These are phyloP conservation scores for Sarcophaga carnaria DNA, from an alignment of 2,888 invertebrate genomes.

Conservation along the genomic window DNA sequence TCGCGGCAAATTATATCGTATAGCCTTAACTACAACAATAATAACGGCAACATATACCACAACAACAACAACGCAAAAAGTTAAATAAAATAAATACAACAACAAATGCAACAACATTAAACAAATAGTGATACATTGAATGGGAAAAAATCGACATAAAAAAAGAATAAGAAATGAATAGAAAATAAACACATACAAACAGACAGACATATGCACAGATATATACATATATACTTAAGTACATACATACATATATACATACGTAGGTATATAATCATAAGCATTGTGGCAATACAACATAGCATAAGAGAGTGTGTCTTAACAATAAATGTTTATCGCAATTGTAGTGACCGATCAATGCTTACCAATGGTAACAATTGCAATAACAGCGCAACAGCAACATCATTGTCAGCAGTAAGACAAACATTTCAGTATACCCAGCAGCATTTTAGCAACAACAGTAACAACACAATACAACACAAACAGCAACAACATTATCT, in stretches of 20 bases:
- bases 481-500: constrained; percentile 32
- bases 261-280: neutral
- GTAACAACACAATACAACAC: neutral
- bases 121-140: constrained; percentile 9
- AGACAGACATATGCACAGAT: constrained; percentile 37
- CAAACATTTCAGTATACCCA: constrained; percentile 49
- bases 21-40: constrained; percentile 56
- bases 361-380: constrained; percentile 44
- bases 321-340: constrained; percentile 69
- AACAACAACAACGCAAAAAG: constrained; percentile 53
- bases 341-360: constrained; percentile 67
- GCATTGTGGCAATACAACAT: constrained; percentile 5
- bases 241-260: neutral
- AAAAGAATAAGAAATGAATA: constrained; percentile 3
- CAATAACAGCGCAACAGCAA: constrained; percentile 28
- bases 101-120: constrained; percentile 52
- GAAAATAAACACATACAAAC: neutral
- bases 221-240: neutral
- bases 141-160: constrained; percentile 28
- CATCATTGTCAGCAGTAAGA: constrained; percentile 21
- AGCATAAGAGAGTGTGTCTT: constrained; percentile 43
- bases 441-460: constrained; percentile 51
- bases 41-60: constrained; percentile 16
- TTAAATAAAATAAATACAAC: constrained; percentile 54
- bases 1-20: constrained; percentile 67